Evolutionary conservation across 2,797 vertebrate genomes (phyloP), one percentile per base, ranked within the genome.

Genomic region (Gastrophryne carolinensis): DNA sequence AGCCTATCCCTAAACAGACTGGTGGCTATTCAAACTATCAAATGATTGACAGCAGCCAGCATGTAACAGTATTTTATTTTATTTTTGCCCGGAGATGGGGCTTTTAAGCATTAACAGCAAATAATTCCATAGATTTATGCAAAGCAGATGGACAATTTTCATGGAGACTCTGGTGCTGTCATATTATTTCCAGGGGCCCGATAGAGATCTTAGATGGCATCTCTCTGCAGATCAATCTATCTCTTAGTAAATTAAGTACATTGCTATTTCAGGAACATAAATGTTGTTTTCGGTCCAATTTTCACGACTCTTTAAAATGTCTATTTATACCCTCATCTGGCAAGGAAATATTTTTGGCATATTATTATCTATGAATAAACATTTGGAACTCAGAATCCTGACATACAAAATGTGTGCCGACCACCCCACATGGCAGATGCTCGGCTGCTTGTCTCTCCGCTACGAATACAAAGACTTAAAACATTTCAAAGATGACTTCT

Each of bases 341-440:
- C 23, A 73, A 32, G 49, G 37, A 44, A 56, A 74, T 54, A 65
- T 57, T 49, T 41, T n/a, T 66, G n/a, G 27, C 39, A 57, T 66
- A 27, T 66, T 30, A 66, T 74, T 74, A 74, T 66, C 37, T 34
- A 74, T 65, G 47, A 66, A 74, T 64, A 62, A 74, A 39, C 61
- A 57, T 66, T 74, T 74, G 72, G 52, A 49, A 47, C 26, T 56
- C 12, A 2, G 13, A 44, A 65, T 57, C 35, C 34, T 52, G 49
- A 49, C 30, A 66, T 71, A 63, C 39, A 39, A 41, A 53, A 54
- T 62, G 34, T 26, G 62, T n/a, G 4, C 34, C n/a, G 19, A 15
- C 11, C 35, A 24, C 71, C 44, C 60, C 47, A 32, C 61, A 9
- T 52, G 57, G 19, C 65, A 76, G 73, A 76, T 76, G 73, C 56